Conservation (phyloP, 92 coral and sea anemone species). For the Diadumene lineata region DNA sequence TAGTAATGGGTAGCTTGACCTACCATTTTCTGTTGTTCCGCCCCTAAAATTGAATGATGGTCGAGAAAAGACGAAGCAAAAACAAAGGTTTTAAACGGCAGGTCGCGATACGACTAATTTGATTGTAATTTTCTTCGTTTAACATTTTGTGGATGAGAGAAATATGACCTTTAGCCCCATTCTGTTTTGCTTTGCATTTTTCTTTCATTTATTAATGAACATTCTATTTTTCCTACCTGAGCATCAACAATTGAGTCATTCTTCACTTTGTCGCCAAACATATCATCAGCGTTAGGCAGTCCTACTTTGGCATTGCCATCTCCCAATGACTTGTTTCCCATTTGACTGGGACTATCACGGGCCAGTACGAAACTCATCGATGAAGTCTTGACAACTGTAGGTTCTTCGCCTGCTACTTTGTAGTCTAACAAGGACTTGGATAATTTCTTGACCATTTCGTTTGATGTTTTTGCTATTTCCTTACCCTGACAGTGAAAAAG, state of each 20-base stretch:
- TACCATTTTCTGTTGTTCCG: no score
- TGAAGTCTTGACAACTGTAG: slow-evolving; percentile 20
- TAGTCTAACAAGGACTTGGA: slow-evolving; percentile 18
- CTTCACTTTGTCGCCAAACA: slow-evolving; percentile 20
- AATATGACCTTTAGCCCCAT: no score
- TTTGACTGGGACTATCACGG: slow-evolving; percentile 36
- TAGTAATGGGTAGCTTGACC: no score
- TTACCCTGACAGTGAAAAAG: slow-evolving; percentile 16
- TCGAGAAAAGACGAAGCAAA: no score
- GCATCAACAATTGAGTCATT: slow-evolving; percentile 32
- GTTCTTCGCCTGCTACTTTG: slow-evolving; percentile 41
- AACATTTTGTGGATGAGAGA: no score
- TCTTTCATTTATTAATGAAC: not conserved
- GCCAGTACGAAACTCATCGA: slow-evolving; percentile 32
- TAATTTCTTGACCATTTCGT: slow-evolving; percentile 13
- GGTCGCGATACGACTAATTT: no score
- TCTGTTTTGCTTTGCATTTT: not conserved
- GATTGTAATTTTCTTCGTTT: no score
- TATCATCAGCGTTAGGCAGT: slow-evolving; percentile 31
- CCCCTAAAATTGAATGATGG: no score
- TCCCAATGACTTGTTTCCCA: slow-evolving; percentile 25
- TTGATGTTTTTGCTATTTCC: slow-evolving; percentile 18
- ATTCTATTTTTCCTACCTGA: slow-evolving; percentile 14
- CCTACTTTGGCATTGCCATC: slow-evolving; percentile 26
- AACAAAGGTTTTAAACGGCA: no score